A percentile compares a stretch with the other conserved stretches of the same genome.
phyloP scores from a whole-genome alignment of 2,797 vertebrate genomes.

The Pachyuromys duprasi region DNA sequence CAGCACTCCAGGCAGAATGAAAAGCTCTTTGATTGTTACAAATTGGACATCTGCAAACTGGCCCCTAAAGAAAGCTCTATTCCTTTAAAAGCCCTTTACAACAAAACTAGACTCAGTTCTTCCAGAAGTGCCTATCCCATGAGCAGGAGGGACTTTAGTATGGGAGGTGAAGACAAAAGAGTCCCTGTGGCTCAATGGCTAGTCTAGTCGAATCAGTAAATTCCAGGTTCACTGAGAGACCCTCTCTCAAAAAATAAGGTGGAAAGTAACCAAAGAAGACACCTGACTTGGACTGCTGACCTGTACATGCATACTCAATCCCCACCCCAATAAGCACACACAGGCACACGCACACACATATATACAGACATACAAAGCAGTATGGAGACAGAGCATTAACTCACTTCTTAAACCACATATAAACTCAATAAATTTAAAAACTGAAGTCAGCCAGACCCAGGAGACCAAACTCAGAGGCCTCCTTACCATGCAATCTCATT shows the following conservation, averaged over 20 bases:
- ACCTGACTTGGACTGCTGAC: background rate
- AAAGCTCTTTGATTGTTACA: background rate
- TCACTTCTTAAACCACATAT: background rate
- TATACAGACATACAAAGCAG: background rate
- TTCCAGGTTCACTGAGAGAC: background rate
- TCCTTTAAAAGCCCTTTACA: background rate
- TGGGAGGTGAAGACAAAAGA: background rate
- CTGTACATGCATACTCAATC: background rate
- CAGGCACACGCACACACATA: background rate
- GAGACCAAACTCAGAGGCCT: background rate
- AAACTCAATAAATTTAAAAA: background rate
- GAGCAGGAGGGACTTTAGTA: background rate
- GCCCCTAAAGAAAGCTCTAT: conserved; percentile 22
- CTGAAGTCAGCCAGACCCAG: background rate
- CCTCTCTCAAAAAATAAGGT: background rate
- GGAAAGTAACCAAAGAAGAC: background rate
- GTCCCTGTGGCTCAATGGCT: background rate
- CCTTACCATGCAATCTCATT: background rate
- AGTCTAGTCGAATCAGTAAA: background rate
- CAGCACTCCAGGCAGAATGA: background rate
- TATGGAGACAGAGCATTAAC: background rate
- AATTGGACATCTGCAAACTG: background rate
- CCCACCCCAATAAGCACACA: background rate
- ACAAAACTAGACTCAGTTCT: background rate
- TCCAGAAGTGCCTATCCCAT: background rate